Percentiles rank a stretch among this genome's conserved stretches.
These are phyloP conservation scores for Ceratoteleas bidentatus DNA, from an alignment of 1,140 invertebrate species.

Conservation along the genomic window DNA sequence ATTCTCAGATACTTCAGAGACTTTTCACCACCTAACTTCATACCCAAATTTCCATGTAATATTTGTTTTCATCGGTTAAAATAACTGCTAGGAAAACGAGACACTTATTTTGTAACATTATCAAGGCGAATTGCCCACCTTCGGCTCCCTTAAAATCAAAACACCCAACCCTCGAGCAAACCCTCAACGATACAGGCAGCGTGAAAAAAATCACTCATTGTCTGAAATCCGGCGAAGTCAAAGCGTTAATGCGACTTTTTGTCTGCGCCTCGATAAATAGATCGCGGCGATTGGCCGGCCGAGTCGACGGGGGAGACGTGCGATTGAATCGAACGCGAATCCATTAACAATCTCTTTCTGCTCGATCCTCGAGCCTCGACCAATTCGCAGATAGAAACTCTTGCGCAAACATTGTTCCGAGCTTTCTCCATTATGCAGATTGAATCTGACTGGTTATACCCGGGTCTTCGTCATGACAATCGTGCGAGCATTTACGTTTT, in stretches of 20 bases:
- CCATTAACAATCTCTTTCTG: slow-evolving; percentile 80
- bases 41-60: too few species aligned
- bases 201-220: slow-evolving; percentile 7
- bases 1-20: too few species aligned
- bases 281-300: slow-evolving; percentile 18
- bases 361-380: slow-evolving; percentile 60
- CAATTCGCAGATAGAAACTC: slow-evolving; percentile 65
- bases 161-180: too few species aligned
- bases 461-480: slow-evolving; percentile 68
- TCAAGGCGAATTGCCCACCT: too few species aligned
- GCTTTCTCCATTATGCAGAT: slow-evolving; percentile 81
- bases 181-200: slow-evolving; percentile 12
- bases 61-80: too few species aligned
- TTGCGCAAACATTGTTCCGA: slow-evolving; percentile 79
- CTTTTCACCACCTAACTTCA: too few species aligned
- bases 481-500: slow-evolving; percentile 66
- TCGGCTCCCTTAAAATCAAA: too few species aligned
- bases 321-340: slow-evolving; percentile 79
- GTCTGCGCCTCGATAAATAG: slow-evolving; percentile 16
- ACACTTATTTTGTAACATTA: too few species aligned
- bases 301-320: slow-evolving; percentile 62
- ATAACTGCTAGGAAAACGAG: too few species aligned
- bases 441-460: slow-evolving; percentile 77
- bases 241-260: slow-evolving; percentile 21
- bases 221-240: slow-evolving; percentile 27